A percentile compares a stretch with the other conserved stretches of the same genome.
phyloP scores from a whole-genome alignment of 2,113 vertebrate species.

The Melanocharis versteri region DNA sequence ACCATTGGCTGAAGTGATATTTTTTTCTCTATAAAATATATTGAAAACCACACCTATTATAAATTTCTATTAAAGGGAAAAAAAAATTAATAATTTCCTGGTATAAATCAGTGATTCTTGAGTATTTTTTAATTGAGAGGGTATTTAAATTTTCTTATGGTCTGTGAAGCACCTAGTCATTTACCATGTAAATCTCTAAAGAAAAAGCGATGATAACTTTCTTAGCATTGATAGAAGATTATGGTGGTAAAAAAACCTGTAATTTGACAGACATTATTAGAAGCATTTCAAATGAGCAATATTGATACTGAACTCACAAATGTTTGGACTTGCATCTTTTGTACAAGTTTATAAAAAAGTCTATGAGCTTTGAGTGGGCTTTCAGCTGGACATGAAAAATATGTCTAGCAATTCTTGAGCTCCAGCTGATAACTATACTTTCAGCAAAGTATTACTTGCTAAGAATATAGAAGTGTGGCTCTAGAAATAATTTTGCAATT shows the following conservation, averaged over 20 bases:
- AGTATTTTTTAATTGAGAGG: background rate
- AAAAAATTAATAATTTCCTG: background rate
- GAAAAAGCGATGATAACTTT: background rate
- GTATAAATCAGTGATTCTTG: background rate
- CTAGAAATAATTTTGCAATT: background rate
- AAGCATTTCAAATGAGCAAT: background rate
- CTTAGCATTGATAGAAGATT: background rate
- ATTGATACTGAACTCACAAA: background rate
- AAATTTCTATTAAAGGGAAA: background rate
- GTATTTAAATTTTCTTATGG: background rate
- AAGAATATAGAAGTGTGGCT: background rate
- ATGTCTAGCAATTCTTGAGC: background rate
- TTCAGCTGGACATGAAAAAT: background rate
- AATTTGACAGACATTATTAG: background rate
- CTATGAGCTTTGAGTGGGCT: background rate
- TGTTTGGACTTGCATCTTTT: background rate
- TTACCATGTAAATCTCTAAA: background rate
- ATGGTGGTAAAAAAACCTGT: background rate
- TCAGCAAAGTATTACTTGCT: background rate
- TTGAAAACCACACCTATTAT: background rate
- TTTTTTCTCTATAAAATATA: background rate
- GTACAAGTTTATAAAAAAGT: background rate
- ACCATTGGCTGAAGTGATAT: background rate
- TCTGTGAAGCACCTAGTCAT: background rate
- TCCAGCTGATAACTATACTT: fast-evolving